Evolutionary conservation across 2,113 vertebrate species (phyloP).

Genomic region (Octodon degus): DNA sequence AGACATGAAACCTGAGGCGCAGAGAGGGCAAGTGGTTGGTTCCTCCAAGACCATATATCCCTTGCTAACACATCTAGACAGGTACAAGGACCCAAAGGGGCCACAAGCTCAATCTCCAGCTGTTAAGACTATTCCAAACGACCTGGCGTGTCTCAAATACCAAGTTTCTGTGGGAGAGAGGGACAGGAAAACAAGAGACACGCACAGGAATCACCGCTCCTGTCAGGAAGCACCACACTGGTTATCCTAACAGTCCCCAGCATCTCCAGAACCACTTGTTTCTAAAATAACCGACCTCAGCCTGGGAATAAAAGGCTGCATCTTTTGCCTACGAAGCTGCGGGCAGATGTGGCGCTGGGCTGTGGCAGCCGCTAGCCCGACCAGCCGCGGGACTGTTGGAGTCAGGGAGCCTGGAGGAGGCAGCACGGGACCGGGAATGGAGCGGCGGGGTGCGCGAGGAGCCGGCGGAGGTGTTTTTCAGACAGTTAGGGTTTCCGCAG

Average conservation of each 20-base stretch:
- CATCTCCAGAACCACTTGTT: conserved; percentile 60
- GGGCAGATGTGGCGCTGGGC: background rate
- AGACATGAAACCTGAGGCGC: conserved; percentile 29
- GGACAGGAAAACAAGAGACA: background rate
- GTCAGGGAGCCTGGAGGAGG: background rate
- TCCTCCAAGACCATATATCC: background rate
- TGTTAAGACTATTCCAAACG: background rate
- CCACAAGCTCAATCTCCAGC: background rate
- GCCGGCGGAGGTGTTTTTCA: background rate
- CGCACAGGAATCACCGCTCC: conserved; percentile 24
- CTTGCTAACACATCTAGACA: background rate
- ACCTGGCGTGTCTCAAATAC: conserved; percentile 27
- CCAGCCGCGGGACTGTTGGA: background rate
- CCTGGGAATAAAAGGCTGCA: background rate
- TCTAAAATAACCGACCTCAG: conserved; percentile 22
- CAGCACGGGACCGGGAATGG: background rate
- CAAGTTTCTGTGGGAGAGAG: conserved; percentile 15
- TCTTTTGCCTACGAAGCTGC: background rate
- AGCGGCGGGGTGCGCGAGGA: background rate
- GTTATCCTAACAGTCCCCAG: background rate
- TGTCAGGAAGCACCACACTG: background rate
- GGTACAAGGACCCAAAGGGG: background rate
- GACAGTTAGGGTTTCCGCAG: background rate
- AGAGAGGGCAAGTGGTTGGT: background rate
- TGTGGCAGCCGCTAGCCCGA: background rate